A percentile compares a stretch with the other conserved stretches of the same genome.
Evolutionary conservation across 1,140 invertebrate species (phyloP).

Genomic region (Nymphalis io): DNA sequence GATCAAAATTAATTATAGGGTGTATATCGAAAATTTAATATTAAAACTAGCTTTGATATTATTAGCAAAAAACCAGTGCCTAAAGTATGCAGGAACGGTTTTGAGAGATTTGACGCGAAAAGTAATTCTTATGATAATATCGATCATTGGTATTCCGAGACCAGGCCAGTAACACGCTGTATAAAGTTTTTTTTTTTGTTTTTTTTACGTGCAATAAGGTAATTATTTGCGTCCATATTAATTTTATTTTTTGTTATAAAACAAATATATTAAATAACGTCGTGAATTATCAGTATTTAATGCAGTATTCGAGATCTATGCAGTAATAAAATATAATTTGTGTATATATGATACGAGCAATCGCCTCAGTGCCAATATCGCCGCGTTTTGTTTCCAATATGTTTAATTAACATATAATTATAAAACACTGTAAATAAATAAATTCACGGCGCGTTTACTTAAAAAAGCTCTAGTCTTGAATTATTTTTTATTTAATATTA

Average conservation of each 20-base stretch:
- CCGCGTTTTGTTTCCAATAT: slow-evolving; percentile 14
- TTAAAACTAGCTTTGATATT: slow-evolving; percentile 75
- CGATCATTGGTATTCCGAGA: slow-evolving; percentile 35
- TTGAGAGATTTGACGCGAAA: slow-evolving; percentile 49
- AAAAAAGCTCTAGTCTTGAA: slow-evolving; percentile 76
- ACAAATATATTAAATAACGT: slow-evolving; percentile 44
- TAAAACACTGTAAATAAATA: slow-evolving; percentile 53
- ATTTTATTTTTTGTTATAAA: slow-evolving; percentile 51
- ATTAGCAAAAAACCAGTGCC: slow-evolving; percentile 72
- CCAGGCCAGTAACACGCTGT: slow-evolving; percentile 54
- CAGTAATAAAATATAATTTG: slow-evolving; percentile 39
- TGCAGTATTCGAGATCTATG: slow-evolving; percentile 63
- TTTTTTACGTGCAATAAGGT: slow-evolving; percentile 72
- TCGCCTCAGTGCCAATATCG: slow-evolving; percentile 56
- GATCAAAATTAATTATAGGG: slow-evolving; percentile 54
- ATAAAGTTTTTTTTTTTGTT: slow-evolving; percentile 44
- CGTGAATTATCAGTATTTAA: slow-evolving; percentile 71
- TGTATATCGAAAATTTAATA: slow-evolving; percentile 65
- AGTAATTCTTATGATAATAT: slow-evolving; percentile 39
- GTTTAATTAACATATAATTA: not conserved
- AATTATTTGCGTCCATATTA: slow-evolving; percentile 76
- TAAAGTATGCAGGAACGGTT: slow-evolving; percentile 59
- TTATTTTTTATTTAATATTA: slow-evolving; percentile 67
- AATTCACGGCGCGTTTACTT: slow-evolving; percentile 74
- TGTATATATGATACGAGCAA: slow-evolving; percentile 37